A percentile compares a stretch with the other conserved stretches of the same genome.
Conservation (phyloP, 2,797 vertebrate species). For the Iguana delicatissima region DNA sequence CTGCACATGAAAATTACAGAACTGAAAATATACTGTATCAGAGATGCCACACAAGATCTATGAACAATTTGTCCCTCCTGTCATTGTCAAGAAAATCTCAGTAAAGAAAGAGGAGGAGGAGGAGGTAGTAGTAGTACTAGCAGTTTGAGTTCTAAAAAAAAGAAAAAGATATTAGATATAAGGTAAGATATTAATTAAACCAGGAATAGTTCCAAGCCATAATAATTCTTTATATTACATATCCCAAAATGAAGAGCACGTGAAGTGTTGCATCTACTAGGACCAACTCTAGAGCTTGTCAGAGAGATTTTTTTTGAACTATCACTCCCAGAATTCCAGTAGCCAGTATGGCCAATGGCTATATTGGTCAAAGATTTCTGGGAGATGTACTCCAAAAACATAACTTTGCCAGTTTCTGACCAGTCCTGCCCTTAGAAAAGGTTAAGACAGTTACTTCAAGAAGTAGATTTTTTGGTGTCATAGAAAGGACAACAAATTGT, state of each 20-base stretch:
- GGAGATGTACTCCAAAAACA: too few species aligned
- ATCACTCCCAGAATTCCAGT: too few species aligned
- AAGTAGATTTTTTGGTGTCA: background rate
- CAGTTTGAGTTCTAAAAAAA: background rate
- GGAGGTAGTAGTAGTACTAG: background rate
- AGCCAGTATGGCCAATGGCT: too few species aligned
- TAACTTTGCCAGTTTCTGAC: too few species aligned
- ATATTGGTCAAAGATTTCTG: too few species aligned
- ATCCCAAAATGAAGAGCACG: background rate
- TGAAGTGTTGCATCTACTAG: accelerated
- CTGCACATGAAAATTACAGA: constrained; percentile 68
- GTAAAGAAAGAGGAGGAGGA: background rate
- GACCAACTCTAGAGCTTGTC: too few species aligned
- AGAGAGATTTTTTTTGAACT: too few species aligned
- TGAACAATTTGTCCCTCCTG: constrained; percentile 75
- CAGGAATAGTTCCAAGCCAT: constrained; percentile 4
- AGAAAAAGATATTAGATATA: too few species aligned
- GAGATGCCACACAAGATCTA: constrained; percentile 70
- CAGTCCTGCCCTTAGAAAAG: background rate
- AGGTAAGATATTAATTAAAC: background rate
- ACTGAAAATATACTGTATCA: constrained; percentile 68
- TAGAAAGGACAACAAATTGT: background rate
- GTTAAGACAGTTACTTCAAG: background rate
- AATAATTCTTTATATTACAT: background rate
- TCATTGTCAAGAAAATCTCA: constrained; percentile 67